Evolutionary conservation across 2,888 invertebrate genomes (phyloP).

Genomic region (Orchestes rusci): DNA sequence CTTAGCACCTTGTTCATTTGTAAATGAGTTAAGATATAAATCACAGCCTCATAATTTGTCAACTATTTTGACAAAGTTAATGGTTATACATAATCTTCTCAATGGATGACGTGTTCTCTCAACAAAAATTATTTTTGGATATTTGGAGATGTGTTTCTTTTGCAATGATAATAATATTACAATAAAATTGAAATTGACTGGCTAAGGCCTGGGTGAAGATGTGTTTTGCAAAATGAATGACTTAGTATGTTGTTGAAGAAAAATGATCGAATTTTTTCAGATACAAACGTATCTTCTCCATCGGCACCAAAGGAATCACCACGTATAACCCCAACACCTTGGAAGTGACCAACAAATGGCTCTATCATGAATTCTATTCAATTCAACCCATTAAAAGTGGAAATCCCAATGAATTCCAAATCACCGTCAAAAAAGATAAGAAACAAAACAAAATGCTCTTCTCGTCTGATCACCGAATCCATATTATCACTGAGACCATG

Average conservation of each 20-base stretch:
- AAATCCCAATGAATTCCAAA: constrained; percentile 63
- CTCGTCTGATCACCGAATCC: constrained; percentile 89
- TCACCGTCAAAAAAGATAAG: constrained; percentile 81
- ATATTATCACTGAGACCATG: constrained; percentile 87
- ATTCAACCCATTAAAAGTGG: constrained; percentile 34
- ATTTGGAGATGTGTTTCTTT: too few relatives aligned
- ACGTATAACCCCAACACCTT: constrained; percentile 91
- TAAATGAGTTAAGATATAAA: too few relatives aligned
- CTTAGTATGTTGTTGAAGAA: too few relatives aligned
- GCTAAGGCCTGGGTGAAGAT: too few relatives aligned
- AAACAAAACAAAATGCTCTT: constrained; percentile 93
- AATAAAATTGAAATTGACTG: too few relatives aligned
- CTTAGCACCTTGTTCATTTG: too few relatives aligned
- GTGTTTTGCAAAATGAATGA: too few relatives aligned
- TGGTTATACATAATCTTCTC: background rate
- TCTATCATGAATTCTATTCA: constrained; percentile 45
- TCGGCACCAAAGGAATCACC: constrained; percentile 91
- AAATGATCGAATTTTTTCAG: constrained; percentile 43
- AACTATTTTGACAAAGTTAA: too few relatives aligned
- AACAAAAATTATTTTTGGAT: background rate
- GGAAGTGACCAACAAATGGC: constrained; percentile 92
- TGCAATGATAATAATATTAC: too few relatives aligned
- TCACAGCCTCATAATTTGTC: too few relatives aligned
- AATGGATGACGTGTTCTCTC: background rate
- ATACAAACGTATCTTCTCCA: constrained; percentile 94